Percentiles rank a stretch among this genome's conserved stretches.
These are phyloP conservation scores for Microplitis mediator DNA, from an alignment of 1,140 invertebrate species.

Conservation along the genomic window DNA sequence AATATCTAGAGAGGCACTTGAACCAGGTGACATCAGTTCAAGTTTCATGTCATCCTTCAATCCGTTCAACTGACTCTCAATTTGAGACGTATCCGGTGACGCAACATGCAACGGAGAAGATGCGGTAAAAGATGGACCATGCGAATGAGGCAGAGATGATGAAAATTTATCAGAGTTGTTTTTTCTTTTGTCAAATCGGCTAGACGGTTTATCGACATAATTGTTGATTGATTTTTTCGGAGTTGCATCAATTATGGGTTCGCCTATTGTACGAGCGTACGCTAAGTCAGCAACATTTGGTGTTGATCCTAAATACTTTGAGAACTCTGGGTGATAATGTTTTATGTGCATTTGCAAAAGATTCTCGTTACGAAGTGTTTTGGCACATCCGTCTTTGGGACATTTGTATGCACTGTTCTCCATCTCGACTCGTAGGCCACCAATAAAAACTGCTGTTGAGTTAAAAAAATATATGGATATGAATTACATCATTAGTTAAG, in stretches of 20 bases:
- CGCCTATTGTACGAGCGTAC: slow-evolving; percentile 74
- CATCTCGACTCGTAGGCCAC: slow-evolving; percentile 71
- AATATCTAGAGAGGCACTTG: slow-evolving; percentile 38
- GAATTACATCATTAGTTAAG: too few species aligned
- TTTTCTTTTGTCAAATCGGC: slow-evolving; percentile 49
- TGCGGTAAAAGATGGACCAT: slow-evolving; percentile 21
- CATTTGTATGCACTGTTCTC: slow-evolving; percentile 78
- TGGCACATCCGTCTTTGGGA: slow-evolving; percentile 80
- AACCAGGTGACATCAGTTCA: slow-evolving; percentile 40
- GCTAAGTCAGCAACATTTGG: slow-evolving; percentile 86
- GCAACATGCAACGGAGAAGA: slow-evolving; percentile 32
- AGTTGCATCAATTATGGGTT: slow-evolving; percentile 59
- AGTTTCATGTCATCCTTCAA: slow-evolving; percentile 39
- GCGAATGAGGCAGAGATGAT: slow-evolving; percentile 30
- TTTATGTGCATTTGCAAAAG: slow-evolving; percentile 90
- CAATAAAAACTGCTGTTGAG: slow-evolving; percentile 66
- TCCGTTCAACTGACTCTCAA: slow-evolving; percentile 11
- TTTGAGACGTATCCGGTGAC: not conserved
- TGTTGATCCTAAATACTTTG: slow-evolving; percentile 75
- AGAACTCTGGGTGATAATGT: slow-evolving; percentile 84
- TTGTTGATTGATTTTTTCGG: slow-evolving; percentile 57
- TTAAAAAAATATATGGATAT: too few species aligned
- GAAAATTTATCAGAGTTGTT: slow-evolving; percentile 39
- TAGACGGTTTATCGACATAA: slow-evolving; percentile 46
- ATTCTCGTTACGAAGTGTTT: slow-evolving; percentile 89